phyloP scores from a whole-genome alignment of 1,140 invertebrate species.

The Sarcophaga bullata region DNA sequence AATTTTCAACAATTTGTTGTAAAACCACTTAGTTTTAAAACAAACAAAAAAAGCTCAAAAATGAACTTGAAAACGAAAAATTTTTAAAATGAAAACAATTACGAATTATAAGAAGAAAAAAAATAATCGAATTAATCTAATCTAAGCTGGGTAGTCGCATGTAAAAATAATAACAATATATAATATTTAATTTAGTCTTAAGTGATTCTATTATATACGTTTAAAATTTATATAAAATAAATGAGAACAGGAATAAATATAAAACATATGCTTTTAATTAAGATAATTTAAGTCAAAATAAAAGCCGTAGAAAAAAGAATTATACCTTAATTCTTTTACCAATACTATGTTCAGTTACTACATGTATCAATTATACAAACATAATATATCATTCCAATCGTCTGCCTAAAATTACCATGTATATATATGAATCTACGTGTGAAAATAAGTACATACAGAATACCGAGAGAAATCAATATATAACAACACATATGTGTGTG shows the following conservation, averaged over 20 bases:
- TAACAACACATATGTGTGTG: no score
- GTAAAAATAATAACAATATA: conserved; percentile 51
- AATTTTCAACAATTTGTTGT: conserved; percentile 62
- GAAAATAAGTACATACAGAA: no score
- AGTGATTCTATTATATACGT: conserved; percentile 8
- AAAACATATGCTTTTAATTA: conserved; percentile 23
- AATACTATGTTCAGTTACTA: no score
- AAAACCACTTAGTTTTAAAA: conserved; percentile 46
- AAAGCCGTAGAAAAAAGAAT: neutral
- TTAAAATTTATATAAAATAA: neutral
- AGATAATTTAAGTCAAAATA: neutral
- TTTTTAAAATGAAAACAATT: no score
- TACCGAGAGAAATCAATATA: no score
- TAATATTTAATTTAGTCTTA: conserved; percentile 29
- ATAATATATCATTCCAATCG: no score
- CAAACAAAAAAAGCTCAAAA: conserved; percentile 50
- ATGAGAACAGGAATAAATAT: neutral
- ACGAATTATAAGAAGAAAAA: conserved; percentile 48
- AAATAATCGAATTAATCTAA: conserved; percentile 56
- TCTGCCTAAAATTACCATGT: neutral
- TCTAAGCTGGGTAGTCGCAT: conserved; percentile 67
- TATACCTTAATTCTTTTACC: neutral
- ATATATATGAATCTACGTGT: neutral
- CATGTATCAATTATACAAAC: no score
- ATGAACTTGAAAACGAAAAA: conserved; percentile 49